Base-by-base conservation (phyloP, 2,888 invertebrate species). In the Bombylius major region DNA sequence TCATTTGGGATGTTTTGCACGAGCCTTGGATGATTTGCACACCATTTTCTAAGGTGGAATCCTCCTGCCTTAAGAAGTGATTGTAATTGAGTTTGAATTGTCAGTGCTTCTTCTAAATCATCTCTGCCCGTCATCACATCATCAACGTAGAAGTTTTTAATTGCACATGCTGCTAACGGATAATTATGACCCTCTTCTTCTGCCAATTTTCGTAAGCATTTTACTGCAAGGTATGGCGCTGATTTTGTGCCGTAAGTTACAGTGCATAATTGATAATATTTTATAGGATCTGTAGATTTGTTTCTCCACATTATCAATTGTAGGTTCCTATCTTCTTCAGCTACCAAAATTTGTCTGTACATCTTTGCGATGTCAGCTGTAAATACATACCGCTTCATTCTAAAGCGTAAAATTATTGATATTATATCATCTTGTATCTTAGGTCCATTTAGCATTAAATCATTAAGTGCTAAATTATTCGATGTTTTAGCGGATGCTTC, bases 251-350 rank as follows among this genome's bases (percentile, higher is more conserved):
- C 59, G 42, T 58, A 51, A 5, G 51, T 42, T 11, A 51, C 52
- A 6, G 51, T 57, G 6, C 14, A 23, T 2, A 58, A 34, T 14
- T 53, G 50, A 39, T 53, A 60, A 11, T 50, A 55, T 48, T 54
- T 12, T 23, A 62, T 39, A 42, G 51, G 45, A 4, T 45, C 36
- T 11, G 51, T 31, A 5, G 50, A 31, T 31, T 52, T 45, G 11
- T 49, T 39, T 8, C 59, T 31, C 45, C 59, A 58, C 54, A 56
- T 53, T 14, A 61, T 59, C n/a, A 58, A 51, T 31, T 59, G 56
- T 11, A 53, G 54, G 32, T 46, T 14, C n/a, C 45, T 51, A 32
- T 58, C 53, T 8, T 54, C 54, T 34, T 50, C 39, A 8, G 36
- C 31, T 5, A 59, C 23, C 4, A 32, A 36, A 3, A 58, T 44